phyloP scores from a whole-genome alignment of 2,797 vertebrate species.

The Linurgus olivaceus region DNA sequence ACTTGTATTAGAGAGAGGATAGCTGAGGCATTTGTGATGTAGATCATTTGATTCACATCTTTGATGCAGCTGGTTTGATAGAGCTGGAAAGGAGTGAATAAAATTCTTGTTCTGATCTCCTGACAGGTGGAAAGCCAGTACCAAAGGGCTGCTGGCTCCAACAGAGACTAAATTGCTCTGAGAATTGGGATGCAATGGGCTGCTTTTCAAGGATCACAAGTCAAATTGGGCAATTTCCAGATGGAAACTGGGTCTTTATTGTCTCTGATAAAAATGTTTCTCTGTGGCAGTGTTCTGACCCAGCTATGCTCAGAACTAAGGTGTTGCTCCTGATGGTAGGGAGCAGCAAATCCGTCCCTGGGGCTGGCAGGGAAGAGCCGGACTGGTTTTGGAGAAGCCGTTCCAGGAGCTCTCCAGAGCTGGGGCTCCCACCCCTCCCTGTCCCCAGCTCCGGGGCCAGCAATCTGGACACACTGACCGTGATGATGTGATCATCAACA shows the following conservation, averaged over 20 bases:
- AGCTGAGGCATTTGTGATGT: background rate
- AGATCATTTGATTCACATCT: slow-evolving; percentile 15
- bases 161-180: slow-evolving; percentile 62
- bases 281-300: slow-evolving; percentile 24
- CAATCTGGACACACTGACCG: background rate
- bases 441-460: background rate
- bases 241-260: slow-evolving; percentile 69
- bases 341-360: background rate
- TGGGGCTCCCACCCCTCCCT: background rate
- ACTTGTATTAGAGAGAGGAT: background rate
- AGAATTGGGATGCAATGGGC: slow-evolving; percentile 38
- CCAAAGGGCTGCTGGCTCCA: slow-evolving; percentile 17
- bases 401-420: background rate
- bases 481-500: background rate
- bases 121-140: background rate
- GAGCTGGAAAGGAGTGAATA: background rate
- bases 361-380: background rate
- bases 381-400: background rate
- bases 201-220: slow-evolving; percentile 40
- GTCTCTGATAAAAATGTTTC: slow-evolving; percentile 63
- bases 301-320: slow-evolving; percentile 44
- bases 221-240: slow-evolving; percentile 69
- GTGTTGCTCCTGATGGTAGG: background rate
- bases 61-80: background rate
- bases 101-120: background rate